Evolutionary conservation across 2,888 invertebrate genomes (phyloP).

Genomic region (Cylindroiulus punctatus): DNA sequence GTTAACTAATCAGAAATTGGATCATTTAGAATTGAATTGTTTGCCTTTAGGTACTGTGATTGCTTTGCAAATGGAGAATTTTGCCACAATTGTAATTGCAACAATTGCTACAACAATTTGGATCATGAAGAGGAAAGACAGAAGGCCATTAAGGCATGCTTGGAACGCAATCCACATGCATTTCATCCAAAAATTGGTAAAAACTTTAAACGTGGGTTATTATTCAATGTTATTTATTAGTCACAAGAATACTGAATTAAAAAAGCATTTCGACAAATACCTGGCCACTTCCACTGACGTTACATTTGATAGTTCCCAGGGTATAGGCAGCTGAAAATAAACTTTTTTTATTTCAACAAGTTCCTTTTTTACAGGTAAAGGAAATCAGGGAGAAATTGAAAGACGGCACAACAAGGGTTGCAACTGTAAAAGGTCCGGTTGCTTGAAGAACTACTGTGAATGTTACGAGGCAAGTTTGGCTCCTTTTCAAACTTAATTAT

Average conservation of each 20-base stretch:
- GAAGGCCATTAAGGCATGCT: constrained; percentile 90
- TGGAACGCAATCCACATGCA: constrained; percentile 97
- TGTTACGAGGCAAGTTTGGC: constrained; percentile 84
- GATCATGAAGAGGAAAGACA: constrained; percentile 94
- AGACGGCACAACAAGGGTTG: constrained; percentile 97
- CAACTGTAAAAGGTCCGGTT: constrained; percentile 97
- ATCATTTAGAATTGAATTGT: too few species aligned
- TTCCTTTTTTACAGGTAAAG: constrained; percentile 61
- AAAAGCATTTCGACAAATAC: too few species aligned
- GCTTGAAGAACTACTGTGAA: constrained; percentile 99
- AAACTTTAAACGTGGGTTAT: constrained; percentile 54
- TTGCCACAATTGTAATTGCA: constrained; percentile 96
- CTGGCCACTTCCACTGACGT: too few species aligned
- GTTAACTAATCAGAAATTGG: too few species aligned
- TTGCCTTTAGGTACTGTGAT: constrained; percentile 81
- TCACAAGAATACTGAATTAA: not conserved
- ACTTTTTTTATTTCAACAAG: too few species aligned
- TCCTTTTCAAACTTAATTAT: not conserved
- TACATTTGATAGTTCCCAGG: too few species aligned
- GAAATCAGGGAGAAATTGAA: constrained; percentile 77
- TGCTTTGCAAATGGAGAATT: constrained; percentile 99
- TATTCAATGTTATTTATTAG: not conserved
- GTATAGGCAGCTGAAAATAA: too few species aligned
- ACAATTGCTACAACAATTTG: constrained; percentile 95
- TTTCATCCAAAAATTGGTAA: constrained; percentile 98